A percentile compares a stretch with the other conserved stretches of the same genome.
Evolutionary conservation across 2,888 invertebrate genomes (phyloP).

Genomic region (Chymomyza fuscimana): DNA sequence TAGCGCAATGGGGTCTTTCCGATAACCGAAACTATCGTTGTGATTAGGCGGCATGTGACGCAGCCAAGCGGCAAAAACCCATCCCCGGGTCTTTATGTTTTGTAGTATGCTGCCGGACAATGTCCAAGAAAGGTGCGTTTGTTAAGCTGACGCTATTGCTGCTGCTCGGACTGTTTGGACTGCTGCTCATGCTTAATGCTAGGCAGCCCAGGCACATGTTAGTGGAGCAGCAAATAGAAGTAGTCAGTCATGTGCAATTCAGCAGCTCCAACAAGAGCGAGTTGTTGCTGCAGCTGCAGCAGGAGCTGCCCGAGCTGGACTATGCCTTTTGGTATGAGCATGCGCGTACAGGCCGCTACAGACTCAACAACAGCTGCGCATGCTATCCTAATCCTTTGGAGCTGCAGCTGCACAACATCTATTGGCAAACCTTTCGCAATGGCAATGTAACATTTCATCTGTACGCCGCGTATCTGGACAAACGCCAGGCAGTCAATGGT

Average conservation of each 20-base stretch:
- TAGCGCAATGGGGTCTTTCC: no score
- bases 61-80: no score
- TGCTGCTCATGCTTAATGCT: slow-evolving; percentile 44
- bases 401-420: slow-evolving; percentile 93
- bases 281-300: slow-evolving; percentile 50
- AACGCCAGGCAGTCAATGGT: slow-evolving; percentile 85
- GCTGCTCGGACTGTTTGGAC: slow-evolving; percentile 22
- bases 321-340: slow-evolving; percentile 54
- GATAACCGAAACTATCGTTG: no score
- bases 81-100: no score
- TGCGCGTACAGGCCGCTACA: slow-evolving; percentile 51
- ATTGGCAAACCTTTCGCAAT: slow-evolving; percentile 92
- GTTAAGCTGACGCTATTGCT: slow-evolving; percentile 41
- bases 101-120: slow-evolving; percentile 21
- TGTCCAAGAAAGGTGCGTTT: slow-evolving; percentile 47
- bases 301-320: slow-evolving; percentile 57
- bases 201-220: slow-evolving; percentile 15
- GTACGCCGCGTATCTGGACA: slow-evolving; percentile 93
- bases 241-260: not conserved
- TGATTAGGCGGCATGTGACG: no score
- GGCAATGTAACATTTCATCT: slow-evolving; percentile 91
- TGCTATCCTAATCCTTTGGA: slow-evolving; percentile 91
- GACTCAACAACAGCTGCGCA: slow-evolving; percentile 82
- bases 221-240: not conserved
- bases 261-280: slow-evolving; percentile 48